Evolutionary conservation across 2,888 invertebrate species (phyloP).

Genomic region (Drosophila anceps): DNA sequence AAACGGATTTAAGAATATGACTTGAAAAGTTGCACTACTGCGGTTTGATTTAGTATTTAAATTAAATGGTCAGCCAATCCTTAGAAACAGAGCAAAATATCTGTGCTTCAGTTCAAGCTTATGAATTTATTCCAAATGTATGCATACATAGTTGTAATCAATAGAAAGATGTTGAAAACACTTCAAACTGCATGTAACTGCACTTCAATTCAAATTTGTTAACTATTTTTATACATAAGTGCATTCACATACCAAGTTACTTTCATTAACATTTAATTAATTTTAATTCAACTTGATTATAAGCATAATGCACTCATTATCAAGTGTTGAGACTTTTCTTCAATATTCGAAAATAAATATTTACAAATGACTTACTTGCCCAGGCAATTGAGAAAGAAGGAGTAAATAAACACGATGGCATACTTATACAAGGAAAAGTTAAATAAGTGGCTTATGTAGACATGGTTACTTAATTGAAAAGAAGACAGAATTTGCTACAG

Average conservation of each 20-base stretch:
- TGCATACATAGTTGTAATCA: background rate
- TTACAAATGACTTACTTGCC: background rate
- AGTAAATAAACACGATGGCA: background rate
- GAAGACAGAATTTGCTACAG: background rate
- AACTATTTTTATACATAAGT: background rate
- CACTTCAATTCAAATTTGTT: background rate
- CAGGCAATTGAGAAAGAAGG: background rate
- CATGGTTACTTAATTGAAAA: background rate
- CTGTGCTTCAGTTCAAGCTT: background rate
- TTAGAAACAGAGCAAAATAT: background rate
- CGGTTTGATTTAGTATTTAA: background rate
- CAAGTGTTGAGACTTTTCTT: background rate
- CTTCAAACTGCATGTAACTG: background rate
- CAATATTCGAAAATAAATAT: conserved; percentile 3
- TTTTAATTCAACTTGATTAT: background rate
- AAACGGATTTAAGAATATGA: background rate
- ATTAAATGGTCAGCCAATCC: background rate
- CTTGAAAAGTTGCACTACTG: background rate
- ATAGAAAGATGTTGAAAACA: background rate
- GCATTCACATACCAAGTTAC: background rate
- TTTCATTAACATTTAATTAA: background rate
- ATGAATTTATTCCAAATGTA: background rate
- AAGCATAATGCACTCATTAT: background rate
- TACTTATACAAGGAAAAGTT: background rate
- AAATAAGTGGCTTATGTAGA: background rate